A percentile compares a stretch with the other conserved stretches of the same genome.
phyloP scores from a whole-genome alignment of 2,888 invertebrate species.

The Drosophila neotestacea region DNA sequence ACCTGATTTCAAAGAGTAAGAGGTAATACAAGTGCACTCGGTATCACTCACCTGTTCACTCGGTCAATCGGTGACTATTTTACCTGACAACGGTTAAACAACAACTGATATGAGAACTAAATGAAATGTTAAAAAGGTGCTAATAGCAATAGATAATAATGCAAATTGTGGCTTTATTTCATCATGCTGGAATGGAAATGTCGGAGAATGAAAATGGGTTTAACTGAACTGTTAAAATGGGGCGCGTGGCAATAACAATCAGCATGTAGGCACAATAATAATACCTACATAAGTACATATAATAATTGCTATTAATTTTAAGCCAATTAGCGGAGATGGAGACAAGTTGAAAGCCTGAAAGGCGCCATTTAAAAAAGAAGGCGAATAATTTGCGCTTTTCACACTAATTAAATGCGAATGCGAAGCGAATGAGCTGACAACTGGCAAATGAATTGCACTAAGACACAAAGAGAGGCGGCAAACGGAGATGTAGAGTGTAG shows the following conservation, averaged over 20 bases:
- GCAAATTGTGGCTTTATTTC: conserved; percentile 47
- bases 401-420: conserved; percentile 82
- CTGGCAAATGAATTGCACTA: conserved; percentile 68
- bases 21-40: not conserved
- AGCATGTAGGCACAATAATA: conserved; percentile 43
- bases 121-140: conserved; percentile 4
- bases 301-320: conserved; percentile 75
- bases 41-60: conserved; percentile 19
- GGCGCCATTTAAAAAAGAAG: conserved; percentile 43
- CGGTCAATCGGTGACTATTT: conserved; percentile 7
- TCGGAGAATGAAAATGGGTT: not conserved
- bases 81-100: conserved; percentile 8
- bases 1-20: not conserved
- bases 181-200: conserved; percentile 36
- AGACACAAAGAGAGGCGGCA: conserved; percentile 24
- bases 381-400: conserved; percentile 80
- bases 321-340: conserved; percentile 66
- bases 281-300: conserved; percentile 51
- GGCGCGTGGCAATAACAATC: conserved; percentile 14
- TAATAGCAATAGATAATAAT: conserved; percentile 25
- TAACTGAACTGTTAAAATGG: not conserved
- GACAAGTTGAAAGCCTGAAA: conserved; percentile 31
- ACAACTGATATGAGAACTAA: conserved; percentile 38
- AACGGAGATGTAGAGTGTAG: conserved; percentile 6
- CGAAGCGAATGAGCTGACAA: conserved; percentile 55